Base-by-base conservation (phyloP, 2,888 invertebrate genomes). In the Parthenolecanium corni region DNA sequence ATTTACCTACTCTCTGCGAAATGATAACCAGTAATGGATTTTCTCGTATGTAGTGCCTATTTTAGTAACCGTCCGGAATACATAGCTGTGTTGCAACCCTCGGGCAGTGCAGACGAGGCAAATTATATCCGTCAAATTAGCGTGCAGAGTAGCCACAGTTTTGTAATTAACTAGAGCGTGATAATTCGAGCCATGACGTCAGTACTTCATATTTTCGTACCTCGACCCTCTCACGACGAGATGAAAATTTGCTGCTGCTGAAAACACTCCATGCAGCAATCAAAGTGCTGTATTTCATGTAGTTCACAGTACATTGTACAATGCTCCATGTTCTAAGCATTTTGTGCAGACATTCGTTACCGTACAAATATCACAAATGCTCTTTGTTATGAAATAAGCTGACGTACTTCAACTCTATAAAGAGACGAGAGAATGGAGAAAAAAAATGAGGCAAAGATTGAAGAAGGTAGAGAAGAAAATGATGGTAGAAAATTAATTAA, bases 71-170 rank as follows among this genome's bases (percentile, higher is more conserved):
- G 54, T 56, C 44, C 54, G 16, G 23, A 24, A 56, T 42, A 42
- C 44, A 18, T 42, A 42, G 3, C 4, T 9, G 54, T 12, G 52
- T 36, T 36, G 38, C 52, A 53, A 12, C 44, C 54, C 54, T 56
- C 23, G 23, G 42, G 54, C 21, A 16, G 54, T n/a, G 40, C 20
- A 38, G 38, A 54, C 54, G 49, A 12, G 21, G 54, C 36, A 38
- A 56, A 56, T 56, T 56, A 56, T 56, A 56, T 56, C 54, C 54
- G 54, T 40, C 54, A 56, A 56, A 56, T 56, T 56, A 56, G 54
- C 54, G 23, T 12, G 38, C 42, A 56, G 21, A 40, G 54, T 56
- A 56, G 54, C 54, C 54, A 56, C 54, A 56, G 44, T 56, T 56
- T 56, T 56, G 54, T 56, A 56, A 56, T 56, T 56, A 56, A 56